A percentile compares a stretch with the other conserved stretches of the same genome.
phyloP scores from a whole-genome alignment of 2,797 vertebrate genomes.

The Dromococcyx pavoninus region DNA sequence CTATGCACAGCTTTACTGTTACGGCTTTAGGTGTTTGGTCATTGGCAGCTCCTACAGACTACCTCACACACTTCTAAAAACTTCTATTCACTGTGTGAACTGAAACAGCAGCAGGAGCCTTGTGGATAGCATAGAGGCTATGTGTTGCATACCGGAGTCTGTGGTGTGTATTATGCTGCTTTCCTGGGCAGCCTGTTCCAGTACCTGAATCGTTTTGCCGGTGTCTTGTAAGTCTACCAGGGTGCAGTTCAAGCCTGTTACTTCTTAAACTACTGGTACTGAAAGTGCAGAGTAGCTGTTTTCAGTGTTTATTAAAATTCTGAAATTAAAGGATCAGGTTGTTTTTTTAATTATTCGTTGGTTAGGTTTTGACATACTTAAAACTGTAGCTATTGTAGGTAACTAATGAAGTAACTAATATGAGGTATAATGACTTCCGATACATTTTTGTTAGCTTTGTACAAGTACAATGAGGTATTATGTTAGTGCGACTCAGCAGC shows the following conservation, averaged over 20 bases:
- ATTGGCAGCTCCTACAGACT: not conserved
- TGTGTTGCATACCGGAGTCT: not conserved
- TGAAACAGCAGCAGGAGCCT: not conserved
- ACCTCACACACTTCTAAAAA: not conserved
- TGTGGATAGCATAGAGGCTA: not conserved
- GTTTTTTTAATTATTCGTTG: not conserved
- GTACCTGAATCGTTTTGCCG: not conserved
- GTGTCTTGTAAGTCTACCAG: not conserved
- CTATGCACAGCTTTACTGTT: not conserved
- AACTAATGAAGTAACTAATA: not conserved
- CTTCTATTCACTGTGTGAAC: not conserved
- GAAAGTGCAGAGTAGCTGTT: not conserved
- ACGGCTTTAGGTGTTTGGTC: not conserved
- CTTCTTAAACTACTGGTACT: not conserved
- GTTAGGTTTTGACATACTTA: not conserved
- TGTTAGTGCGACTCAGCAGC: not conserved
- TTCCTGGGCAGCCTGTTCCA: not conserved
- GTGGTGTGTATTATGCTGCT: not conserved
- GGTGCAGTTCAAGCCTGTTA: not conserved
- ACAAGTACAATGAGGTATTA: not conserved
- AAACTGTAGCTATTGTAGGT: not conserved
- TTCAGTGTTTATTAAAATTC: not conserved
- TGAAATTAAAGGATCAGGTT: not conserved
- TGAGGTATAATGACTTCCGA: not conserved
- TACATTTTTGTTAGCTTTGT: not conserved